Evolutionary conservation across 1,140 invertebrate genomes (phyloP), one percentile per base, ranked within the genome.

Genomic region (Halyomorpha halys): DNA sequence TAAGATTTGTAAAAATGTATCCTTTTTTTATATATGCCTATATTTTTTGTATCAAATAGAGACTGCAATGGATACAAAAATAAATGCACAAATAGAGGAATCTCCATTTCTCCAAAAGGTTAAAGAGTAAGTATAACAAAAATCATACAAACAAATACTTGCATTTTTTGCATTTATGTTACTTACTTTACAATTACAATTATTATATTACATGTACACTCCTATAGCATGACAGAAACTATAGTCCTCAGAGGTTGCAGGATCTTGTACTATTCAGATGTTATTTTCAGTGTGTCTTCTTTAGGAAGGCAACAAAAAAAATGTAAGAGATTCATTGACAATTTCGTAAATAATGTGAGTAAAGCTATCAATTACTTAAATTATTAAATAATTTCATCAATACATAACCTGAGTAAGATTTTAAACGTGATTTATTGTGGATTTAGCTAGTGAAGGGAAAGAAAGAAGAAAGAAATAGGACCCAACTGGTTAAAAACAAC

Each of bases 21-120:
- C n/a, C n/a, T n/a, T n/a, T n/a, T n/a, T n/a, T n/a, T n/a, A n/a
- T n/a, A n/a, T n/a, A n/a, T n/a, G n/a, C n/a, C n/a, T n/a, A n/a
- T n/a, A 53, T 56, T 25, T 56, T 54, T n/a, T 30, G 15, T 63
- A 34, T 45, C 1, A 34, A 45, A 16, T 18, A 51, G 45, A 53
- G 27, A 63, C 49, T 21, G 53, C 49, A 19, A 63, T 49, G 51
- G 30, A 19, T 15, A 15, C 27, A 44, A 63, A 56, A 56, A 54
- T 63, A 18, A 23, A 44, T 63, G 30, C 30, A 11, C 49, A 56
- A 63, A 63, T 6, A 21, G 45, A 39, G 15, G 25, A 54, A 15
- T 56, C 25, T 56, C 6, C 15, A 44, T 63, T 27, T 44, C 34
- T 30, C 21, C 30, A 54, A 11, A 39, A 30, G 19, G 30, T 63